Conservation (phyloP, 1,140 invertebrate species). For the Caenorhabditis remanei region DNA sequence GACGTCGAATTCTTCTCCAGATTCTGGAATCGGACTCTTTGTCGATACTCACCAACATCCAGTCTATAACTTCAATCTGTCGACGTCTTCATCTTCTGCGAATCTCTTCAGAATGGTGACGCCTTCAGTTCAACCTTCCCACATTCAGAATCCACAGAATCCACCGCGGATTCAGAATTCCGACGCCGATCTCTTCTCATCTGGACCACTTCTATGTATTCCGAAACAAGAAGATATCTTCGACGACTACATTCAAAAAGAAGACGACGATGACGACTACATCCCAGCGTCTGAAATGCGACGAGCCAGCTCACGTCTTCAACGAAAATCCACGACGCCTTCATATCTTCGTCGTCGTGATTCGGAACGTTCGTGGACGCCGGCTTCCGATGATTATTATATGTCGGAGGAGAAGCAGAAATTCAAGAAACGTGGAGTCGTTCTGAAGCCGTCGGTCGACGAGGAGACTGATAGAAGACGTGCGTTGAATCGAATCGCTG, state of each 20-base stretch:
- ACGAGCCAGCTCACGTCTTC: constrained; percentile 20
- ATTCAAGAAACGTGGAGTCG: constrained; percentile 44
- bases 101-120: constrained; percentile 27
- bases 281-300: constrained; percentile 15
- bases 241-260: constrained; percentile 22
- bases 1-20: constrained; percentile 23
- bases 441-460: constrained; percentile 49
- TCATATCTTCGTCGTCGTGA: constrained; percentile 17
- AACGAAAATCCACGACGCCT: constrained; percentile 8
- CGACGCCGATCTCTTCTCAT: constrained; percentile 12
- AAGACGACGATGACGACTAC: constrained; percentile 33
- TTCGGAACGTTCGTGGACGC: constrained; percentile 35
- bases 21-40: constrained; percentile 41
- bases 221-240: constrained; percentile 35
- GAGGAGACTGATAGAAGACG: constrained; percentile 53
- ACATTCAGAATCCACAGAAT: neutral
- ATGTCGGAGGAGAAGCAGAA: constrained; percentile 62
- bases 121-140: neutral
- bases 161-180: neutral
- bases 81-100: neutral
- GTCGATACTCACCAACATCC: neutral
- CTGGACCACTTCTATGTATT: constrained; percentile 28
- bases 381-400: constrained; percentile 27
- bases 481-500: constrained; percentile 35
- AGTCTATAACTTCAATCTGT: neutral